Base-by-base conservation (phyloP, 2,797 vertebrate species). In the Aldrovandia affinis region DNA sequence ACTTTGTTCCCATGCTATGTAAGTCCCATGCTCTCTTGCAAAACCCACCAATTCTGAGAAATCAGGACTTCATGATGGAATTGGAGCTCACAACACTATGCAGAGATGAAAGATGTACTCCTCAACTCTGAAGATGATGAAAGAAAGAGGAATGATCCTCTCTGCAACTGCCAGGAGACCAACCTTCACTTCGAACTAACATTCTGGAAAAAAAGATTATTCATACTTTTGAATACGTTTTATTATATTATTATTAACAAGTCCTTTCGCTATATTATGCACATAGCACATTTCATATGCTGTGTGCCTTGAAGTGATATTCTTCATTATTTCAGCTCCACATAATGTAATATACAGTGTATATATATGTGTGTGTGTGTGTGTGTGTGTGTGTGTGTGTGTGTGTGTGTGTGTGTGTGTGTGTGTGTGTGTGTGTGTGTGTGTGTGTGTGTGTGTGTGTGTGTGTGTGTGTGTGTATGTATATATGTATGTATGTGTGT, bases 31-130 rank as follows among this genome's bases (percentile, higher is more conserved):
- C 65, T 70, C 33, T 14, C 65, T 30, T 52, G 50, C 12, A 52
- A 52, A 52, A 4, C 50, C 73, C 42, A 8, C 20, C 44, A 54
- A n/a, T 54, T 55, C n/a, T 44, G 30, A 36, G 28, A 33, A 47
- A 80, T 28, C 47, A 33, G 50, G 25, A 18, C 28, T 36, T 33
- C 5, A 30, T 79, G 42, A 14, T 55, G 54, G 68, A 80, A 55
- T 36, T 39, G 57, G 33, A 70, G 14, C 47, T 83, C 68, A 75
- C 42, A 61, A 61, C 68, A 81, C 68, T n/a, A 85, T 77, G 80
- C 44, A 75, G 28, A 63, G 33, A 82, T 63, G 44, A 84, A 85
- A 54, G n/a, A 57, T 55, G 55, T 44, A 75, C 28, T 18, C n/a
- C 75, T 55, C 47, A 61, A 14, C 47, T 82, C 81, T 47, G 28